A percentile compares a stretch with the other conserved stretches of the same genome.
Evolutionary conservation across 2,888 invertebrate genomes (phyloP).

Genomic region (Merodon equestris): DNA sequence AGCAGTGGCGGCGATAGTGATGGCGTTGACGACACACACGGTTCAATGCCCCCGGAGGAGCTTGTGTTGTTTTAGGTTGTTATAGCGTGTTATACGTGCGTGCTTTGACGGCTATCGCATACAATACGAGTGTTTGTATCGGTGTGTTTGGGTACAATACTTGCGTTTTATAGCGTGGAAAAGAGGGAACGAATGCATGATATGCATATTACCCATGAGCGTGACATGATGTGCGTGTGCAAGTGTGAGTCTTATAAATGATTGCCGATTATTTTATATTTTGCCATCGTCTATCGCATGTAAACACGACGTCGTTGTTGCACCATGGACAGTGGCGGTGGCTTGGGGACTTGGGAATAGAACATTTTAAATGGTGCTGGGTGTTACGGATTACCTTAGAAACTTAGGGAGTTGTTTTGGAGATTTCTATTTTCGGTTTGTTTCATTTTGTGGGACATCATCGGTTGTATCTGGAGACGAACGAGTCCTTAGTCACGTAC

Average conservation of each 20-base stretch:
- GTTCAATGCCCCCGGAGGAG: constrained; percentile 55
- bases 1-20: constrained; percentile 27
- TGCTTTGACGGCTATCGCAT: constrained; percentile 2
- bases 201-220: constrained; percentile 24
- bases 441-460: too few species aligned
- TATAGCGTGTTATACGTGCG: constrained; percentile 13
- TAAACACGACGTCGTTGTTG: constrained; percentile 9
- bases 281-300: constrained; percentile 20
- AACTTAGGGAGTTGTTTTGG: too few species aligned
- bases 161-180: constrained; percentile 4
- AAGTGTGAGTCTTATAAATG: constrained; percentile 18
- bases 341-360: neutral
- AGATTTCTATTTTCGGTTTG: too few species aligned
- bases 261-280: constrained; percentile 18
- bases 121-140: constrained; percentile 2
- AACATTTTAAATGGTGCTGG: neutral
- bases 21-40: constrained; percentile 33
- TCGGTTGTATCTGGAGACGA: too few species aligned
- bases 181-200: constrained; percentile 19
- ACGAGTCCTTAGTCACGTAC: too few species aligned
- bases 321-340: constrained; percentile 7
- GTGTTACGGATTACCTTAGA: too few species aligned
- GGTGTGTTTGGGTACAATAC: constrained; percentile 10
- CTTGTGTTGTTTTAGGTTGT: constrained; percentile 52
- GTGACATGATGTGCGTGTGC: constrained; percentile 1